phyloP scores from a whole-genome alignment of 2,113 vertebrate genomes.

The Xenopus laevis region DNA sequence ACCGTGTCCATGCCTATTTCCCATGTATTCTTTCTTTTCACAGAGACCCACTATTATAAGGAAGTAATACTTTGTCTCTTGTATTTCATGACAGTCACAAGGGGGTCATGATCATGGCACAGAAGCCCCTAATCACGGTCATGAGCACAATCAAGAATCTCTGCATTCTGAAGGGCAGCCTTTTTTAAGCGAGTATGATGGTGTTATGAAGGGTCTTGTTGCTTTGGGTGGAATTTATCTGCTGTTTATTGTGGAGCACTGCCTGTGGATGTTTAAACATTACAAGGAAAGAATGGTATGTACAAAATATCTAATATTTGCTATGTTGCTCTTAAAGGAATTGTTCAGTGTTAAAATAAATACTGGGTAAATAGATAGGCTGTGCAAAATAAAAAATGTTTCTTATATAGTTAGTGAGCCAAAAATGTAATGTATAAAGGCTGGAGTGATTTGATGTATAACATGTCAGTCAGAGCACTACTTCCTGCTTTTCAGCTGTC shows the following conservation, averaged over 20 bases:
- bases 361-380: too few species aligned
- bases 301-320: neutral
- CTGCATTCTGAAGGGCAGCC: slow-evolving; percentile 54
- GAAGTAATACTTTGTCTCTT: neutral
- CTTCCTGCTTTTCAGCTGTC: too few species aligned
- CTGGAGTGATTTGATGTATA: too few species aligned
- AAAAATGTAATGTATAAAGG: too few species aligned
- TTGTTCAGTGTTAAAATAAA: too few species aligned
- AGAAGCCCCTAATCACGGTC: slow-evolving; percentile 41
- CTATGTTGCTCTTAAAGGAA: too few species aligned
- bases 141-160: slow-evolving; percentile 58
- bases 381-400: too few species aligned
- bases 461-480: too few species aligned
- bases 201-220: slow-evolving; percentile 90
- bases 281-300: slow-evolving; percentile 82
- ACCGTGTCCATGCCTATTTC: too few species aligned
- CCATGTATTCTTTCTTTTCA: too few species aligned
- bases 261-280: slow-evolving; percentile 92
- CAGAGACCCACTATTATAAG: too few species aligned
- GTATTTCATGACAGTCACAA: slow-evolving; percentile 70
- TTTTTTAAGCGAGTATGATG: slow-evolving; percentile 76
- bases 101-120: slow-evolving; percentile 69
- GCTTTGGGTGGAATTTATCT: slow-evolving; percentile 92
- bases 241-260: slow-evolving; percentile 95
- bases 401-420: too few species aligned